Percentiles rank a stretch among this genome's conserved stretches.
Conservation (phyloP, 2,797 vertebrate genomes). For the Antrozous pallidus region DNA sequence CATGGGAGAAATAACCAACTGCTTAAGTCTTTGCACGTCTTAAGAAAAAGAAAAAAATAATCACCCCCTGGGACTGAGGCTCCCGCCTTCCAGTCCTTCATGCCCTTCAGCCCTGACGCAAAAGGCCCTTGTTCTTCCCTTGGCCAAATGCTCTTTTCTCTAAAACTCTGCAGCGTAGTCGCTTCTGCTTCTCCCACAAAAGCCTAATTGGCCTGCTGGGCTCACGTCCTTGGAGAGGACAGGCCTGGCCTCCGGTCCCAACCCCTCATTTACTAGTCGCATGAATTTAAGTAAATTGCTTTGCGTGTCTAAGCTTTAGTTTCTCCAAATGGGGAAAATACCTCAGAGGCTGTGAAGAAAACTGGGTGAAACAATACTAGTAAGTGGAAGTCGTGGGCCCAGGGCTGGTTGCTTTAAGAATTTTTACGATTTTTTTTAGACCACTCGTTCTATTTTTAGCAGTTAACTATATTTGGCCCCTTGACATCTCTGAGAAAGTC, state of each 20-base stretch:
- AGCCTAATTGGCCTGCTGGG: neutral
- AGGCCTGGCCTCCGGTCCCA: neutral
- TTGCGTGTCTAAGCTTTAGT: neutral
- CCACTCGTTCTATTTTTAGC: constrained; percentile 24
- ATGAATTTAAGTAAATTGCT: constrained; percentile 21
- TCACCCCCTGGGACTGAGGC: neutral
- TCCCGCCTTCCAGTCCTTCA: neutral
- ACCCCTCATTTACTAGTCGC: neutral
- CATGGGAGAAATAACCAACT: neutral
- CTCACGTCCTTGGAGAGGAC: neutral
- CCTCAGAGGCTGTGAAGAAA: neutral
- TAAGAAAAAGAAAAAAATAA: neutral
- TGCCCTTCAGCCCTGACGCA: neutral
- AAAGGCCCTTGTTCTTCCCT: neutral
- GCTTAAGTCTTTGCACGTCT: neutral
- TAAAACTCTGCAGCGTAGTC: neutral
- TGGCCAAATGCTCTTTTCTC: neutral
- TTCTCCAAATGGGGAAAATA: neutral
- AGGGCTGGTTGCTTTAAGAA: neutral
- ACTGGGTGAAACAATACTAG: neutral
- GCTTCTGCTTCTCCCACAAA: neutral
- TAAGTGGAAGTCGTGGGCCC: neutral
- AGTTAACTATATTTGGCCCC: constrained; percentile 2
- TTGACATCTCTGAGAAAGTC: constrained; percentile 36
- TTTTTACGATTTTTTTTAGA: neutral